Percentiles rank a stretch among this genome's conserved stretches.
phyloP scores from a whole-genome alignment of 2,113 vertebrate species.

The Callospermophilus lateralis region DNA sequence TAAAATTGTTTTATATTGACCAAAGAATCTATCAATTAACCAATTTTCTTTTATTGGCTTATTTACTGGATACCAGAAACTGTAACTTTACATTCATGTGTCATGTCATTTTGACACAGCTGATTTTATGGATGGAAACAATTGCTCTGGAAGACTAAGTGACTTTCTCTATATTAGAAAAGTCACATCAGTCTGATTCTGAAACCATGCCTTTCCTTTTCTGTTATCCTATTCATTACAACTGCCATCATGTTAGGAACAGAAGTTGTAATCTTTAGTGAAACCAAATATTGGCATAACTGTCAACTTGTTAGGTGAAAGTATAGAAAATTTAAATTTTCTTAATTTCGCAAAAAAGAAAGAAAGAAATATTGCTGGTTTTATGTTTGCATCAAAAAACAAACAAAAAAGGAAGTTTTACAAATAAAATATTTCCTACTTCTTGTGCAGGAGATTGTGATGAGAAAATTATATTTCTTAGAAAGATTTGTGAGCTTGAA shows the following conservation, averaged over 20 bases:
- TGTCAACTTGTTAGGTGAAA: constrained; percentile 6
- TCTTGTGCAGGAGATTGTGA: neutral
- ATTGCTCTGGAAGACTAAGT: neutral
- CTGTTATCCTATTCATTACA: neutral
- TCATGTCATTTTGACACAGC: neutral
- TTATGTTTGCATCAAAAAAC: neutral
- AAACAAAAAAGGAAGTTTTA: neutral
- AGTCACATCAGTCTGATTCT: neutral
- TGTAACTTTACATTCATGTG: neutral
- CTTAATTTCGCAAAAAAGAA: neutral
- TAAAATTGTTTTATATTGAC: neutral
- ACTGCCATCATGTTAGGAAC: neutral
- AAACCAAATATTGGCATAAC: constrained; percentile 14
- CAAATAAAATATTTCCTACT: constrained; percentile 31
- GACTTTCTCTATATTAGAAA: neutral
- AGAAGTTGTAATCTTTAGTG: neutral
- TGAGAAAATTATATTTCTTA: neutral
- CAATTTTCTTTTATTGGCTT: neutral
- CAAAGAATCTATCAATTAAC: neutral
- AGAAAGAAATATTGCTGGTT: neutral
- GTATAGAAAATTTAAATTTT: constrained; percentile 21
- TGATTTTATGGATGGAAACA: neutral
- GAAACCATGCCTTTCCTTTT: neutral
- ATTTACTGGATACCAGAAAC: neutral
- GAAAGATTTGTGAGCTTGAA: neutral